These are phyloP conservation scores for Agonum fuliginosum DNA, from an alignment of 2,888 invertebrate species.

Conservation along the genomic window DNA sequence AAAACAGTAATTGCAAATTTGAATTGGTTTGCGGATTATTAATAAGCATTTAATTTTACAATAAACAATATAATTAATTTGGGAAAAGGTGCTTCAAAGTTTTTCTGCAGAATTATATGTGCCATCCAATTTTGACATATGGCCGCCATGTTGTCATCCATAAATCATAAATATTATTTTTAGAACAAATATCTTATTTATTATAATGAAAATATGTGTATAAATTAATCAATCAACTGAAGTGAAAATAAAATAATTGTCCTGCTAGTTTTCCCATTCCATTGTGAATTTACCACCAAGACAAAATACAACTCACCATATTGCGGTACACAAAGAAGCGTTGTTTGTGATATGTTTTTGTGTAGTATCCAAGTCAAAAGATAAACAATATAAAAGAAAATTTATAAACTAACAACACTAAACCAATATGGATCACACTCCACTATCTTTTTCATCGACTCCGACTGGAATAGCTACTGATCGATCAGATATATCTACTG, in stretches of 20 bases:
- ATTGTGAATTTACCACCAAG: no score
- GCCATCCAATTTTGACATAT: not conserved
- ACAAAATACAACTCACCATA: no score
- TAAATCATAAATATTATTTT: slow-evolving; percentile 2
- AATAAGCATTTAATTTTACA: no score
- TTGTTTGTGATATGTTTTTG: not conserved
- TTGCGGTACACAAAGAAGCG: not conserved
- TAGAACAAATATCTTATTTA: slow-evolving; percentile 1
- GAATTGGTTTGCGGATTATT: no score
- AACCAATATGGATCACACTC: slow-evolving; percentile 46
- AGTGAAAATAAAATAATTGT: no score
- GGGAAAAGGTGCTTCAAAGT: no score
- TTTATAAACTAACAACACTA: not conserved
- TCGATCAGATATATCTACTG: slow-evolving; percentile 65
- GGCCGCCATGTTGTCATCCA: not conserved
- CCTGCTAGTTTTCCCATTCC: no score
- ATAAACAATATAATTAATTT: no score
- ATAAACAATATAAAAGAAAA: not conserved
- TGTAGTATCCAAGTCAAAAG: not conserved
- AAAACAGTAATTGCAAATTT: no score
- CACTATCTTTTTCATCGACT: slow-evolving; percentile 35
- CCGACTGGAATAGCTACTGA: not conserved
- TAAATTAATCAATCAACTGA: no score
- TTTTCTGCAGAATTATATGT: not conserved
- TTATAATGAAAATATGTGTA: not conserved